These are phyloP conservation scores for Fregetta grallaria DNA, from an alignment of 2,113 vertebrate species.

Conservation along the genomic window DNA sequence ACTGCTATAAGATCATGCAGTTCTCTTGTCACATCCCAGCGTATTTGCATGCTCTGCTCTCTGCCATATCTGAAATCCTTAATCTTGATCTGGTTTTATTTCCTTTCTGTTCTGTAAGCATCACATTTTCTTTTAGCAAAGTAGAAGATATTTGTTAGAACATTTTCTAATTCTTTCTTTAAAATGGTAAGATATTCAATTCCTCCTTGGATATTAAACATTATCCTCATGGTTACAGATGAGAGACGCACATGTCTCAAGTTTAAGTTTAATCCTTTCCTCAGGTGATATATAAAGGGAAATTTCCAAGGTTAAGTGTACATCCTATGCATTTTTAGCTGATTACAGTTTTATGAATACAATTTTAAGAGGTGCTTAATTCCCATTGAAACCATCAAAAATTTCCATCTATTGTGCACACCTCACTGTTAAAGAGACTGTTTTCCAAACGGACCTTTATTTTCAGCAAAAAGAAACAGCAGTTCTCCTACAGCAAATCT, in stretches of 20 bases:
- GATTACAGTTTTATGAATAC: conserved; percentile 23
- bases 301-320: conserved; percentile 52
- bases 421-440: not conserved
- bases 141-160: conserved; percentile 12
- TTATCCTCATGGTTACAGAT: conserved; percentile 42
- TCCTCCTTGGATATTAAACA: conserved; percentile 26
- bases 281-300: conserved; percentile 29
- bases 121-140: not conserved
- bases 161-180: conserved; percentile 48
- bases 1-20: not conserved
- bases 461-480: not conserved
- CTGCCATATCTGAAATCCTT: not conserved
- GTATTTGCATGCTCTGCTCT: not conserved
- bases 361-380: conserved; percentile 3
- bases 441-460: not conserved
- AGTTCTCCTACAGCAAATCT: not conserved
- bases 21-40: not conserved
- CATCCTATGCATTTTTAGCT: conserved; percentile 16
- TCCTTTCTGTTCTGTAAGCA: not conserved
- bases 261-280: conserved; percentile 57
- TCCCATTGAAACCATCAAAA: conserved; percentile 16
- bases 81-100: conserved; percentile 6
- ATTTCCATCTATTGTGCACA: not conserved
- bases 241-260: not conserved
- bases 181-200: conserved; percentile 32